Evolutionary conservation across 1,140 invertebrate genomes (phyloP), one percentile per base, ranked within the genome.

Genomic region (Eriosoma lanigerum): DNA sequence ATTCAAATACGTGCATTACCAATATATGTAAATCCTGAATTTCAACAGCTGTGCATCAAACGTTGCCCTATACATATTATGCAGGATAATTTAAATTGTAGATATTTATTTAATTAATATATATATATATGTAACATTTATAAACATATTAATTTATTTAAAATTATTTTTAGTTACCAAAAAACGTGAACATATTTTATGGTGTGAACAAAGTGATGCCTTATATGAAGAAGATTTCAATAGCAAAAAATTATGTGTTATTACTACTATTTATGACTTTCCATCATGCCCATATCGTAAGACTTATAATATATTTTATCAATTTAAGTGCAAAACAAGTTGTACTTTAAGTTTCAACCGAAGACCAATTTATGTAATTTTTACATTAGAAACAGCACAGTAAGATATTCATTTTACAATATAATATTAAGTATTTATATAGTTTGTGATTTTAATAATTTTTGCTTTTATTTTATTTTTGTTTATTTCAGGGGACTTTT

Each of bases 291-390:
- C 80, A 26, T 54, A 81, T 38, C 58, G 46, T 58, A 72, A 72
- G 13, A 73, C 54, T 88, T 72, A 52, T 2, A 72, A 72, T 29
- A 12, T 89, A 92, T 82, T 88, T 91, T 94, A 90, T 84, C 86
- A 90, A 82, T 95, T 95, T 84, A 89, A 90, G 82, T 96, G 94
- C 85, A 92, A 93, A 84, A 93, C 92, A 76, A 92, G 91, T 19
- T 95, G 94, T 84, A 86, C 89, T 1, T 89, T 90, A 4, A 93
- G 94, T 0, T 93, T 94, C 85, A 94, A 93, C 84, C 85, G 93
- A 3, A 87, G 93, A 38, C 88, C 90, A 0, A 90, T 94, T 0
- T 90, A 92, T 82, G 86, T 95, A 9, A 87, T 95, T 12, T 94
- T 95, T 84, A 94, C 93, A 0, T 85, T 96, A 9, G 94, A 95